Base-by-base conservation (phyloP, 2,888 invertebrate genomes). In the Anthrax anthrax region DNA sequence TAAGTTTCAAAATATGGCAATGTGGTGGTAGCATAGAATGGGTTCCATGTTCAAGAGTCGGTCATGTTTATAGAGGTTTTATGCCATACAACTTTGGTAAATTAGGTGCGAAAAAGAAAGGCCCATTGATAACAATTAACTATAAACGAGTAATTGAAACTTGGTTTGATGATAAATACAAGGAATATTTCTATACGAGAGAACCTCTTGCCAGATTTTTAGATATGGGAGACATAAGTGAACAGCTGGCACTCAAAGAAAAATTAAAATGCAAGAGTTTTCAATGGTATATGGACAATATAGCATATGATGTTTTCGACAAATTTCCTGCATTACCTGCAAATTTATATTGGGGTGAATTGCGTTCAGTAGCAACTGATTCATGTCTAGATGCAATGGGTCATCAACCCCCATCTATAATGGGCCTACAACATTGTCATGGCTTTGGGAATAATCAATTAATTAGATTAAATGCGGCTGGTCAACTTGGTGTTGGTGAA, bases 31-130 rank as follows among this genome's bases (percentile, higher is more conserved):
- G 88, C 57, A 91, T 98, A 47, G 84, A 94, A 62, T 98, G 97
- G 94, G 97, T 98, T 0, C 97, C 98, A 0, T 98, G 98, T 62
- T 95, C 95, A 0, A 77, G 91, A 52, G 97, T 98, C 0, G 97
- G 97, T 0, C 98, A 98, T 62, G 94, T 98, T 5, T 98, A 98
- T 65, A 77, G 97, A 51, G 92, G 92, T 23, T 95, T 95, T 61
- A 97, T 97, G 97, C 89, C 96, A 0, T 97, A 97, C 65, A 88
- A 84, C 41, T 97, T 97, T 64, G 97, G 97, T 0, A 90, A 90
- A 64, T 66, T 90, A 39, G 88, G 87, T 42, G 81, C 84, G 58
- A 88, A 91, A 60, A 89, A 87, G 56, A 94, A 94, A 63, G 97
- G 97, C 1, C 94, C 97, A 0, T 71, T 98, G 19, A 95, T 98